A percentile compares a stretch with the other conserved stretches of the same genome.
Conservation (phyloP, 2,888 invertebrate genomes). For the Corbicula japonica region DNA sequence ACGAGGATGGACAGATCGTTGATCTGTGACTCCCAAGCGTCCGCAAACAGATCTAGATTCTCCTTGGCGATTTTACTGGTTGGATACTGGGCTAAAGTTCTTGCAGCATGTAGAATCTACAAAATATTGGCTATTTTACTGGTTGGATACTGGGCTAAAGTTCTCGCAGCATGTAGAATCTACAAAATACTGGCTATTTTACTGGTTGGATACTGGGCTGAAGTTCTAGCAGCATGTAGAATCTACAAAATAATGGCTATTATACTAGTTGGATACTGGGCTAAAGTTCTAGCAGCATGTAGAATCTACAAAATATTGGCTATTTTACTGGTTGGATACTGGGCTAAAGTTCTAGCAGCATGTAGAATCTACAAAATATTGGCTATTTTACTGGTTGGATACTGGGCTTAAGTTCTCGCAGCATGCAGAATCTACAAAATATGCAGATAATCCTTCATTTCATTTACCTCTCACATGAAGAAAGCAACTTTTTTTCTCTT, state of each 20-base stretch:
- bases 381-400: conserved; percentile 97
- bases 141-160: conserved; percentile 95
- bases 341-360: conserved; percentile 96
- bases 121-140: conserved; percentile 98
- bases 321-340: conserved; percentile 97
- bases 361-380: conserved; percentile 96
- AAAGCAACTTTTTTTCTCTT: too few species aligned
- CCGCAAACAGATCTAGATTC: conserved; percentile 92
- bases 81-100: conserved; percentile 96
- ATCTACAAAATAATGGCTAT: conserved; percentile 97
- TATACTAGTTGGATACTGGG: conserved; percentile 96
- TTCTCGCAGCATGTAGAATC: conserved; percentile 96
- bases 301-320: conserved; percentile 96
- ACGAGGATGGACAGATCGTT: conserved; percentile 96
- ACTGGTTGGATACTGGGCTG: conserved; percentile 96
- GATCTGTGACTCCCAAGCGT: conserved; percentile 94
- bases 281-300: conserved; percentile 96
- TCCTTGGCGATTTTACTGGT: conserved; percentile 98
- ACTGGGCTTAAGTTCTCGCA: conserved; percentile 95
- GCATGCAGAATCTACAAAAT: conserved; percentile 96
- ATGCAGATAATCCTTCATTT: too few species aligned
- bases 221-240: conserved; percentile 96
- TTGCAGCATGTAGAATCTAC: conserved; percentile 96
- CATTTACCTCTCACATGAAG: too few species aligned
- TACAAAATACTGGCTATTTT: conserved; percentile 98